Evolutionary conservation across 2,797 vertebrate species (phyloP), one percentile per base, ranked within the genome.

Genomic region (Bovichtus diacanthus): DNA sequence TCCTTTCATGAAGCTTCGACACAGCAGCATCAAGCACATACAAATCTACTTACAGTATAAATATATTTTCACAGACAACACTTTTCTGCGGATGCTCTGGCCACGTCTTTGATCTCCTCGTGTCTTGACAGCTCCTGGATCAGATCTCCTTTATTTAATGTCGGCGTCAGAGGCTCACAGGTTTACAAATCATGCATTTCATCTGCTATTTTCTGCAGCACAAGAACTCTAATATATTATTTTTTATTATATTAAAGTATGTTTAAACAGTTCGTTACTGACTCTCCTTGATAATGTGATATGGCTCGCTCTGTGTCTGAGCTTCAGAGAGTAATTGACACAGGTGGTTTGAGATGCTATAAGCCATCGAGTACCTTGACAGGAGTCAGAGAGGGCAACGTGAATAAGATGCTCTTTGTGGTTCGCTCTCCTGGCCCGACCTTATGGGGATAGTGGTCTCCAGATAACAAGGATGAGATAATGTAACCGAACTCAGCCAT

Each of bases 51-150:
- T 79, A 64, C n/a, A n/a, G n/a, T n/a, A 34, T 10, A 75, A 74
- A 76, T 43, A 61, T 31, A 68, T 77, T 75, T 86, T 62, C 71
- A 58, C 79, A 73, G 63, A 58, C 60, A 46, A 34, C 50, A 55
- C 62, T 64, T 72, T 79, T 18, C 65, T 75, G 72, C 63, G 74
- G 73, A 85, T 31, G 58, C 81, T 68, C 60, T 23, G 54, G 55
- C 18, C 15, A 25, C 36, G 23, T 70, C 70, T 88, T 88, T 90
- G 74, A 92, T 90, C 81, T 78, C 15, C 54, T 74, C 1, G 1
- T 12, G 49, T 82, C 83, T 65, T 68, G 82, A 81, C 77, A 73
- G 81, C 31, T 65, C 71, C 85, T 80, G 76, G 55, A 83, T 59
- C 76, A 70, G 16, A 61, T 89, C 87, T 82, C 39, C n/a, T 43